Base-by-base conservation (phyloP, 2,888 invertebrate genomes). In the Lasioglossum oenotherae region DNA sequence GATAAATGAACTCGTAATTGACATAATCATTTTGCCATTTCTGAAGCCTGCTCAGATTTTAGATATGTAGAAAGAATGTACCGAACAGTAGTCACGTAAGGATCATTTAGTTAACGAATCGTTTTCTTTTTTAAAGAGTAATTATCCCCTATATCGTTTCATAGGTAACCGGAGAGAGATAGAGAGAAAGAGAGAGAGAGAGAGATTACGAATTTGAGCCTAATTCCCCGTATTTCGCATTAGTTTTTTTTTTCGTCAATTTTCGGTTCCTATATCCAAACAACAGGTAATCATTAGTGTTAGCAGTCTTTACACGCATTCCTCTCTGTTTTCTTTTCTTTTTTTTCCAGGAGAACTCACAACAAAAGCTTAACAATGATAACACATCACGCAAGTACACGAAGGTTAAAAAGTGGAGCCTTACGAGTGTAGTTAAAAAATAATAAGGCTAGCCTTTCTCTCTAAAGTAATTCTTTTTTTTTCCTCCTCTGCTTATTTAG, bases 41-140 rank as follows among this genome's bases (percentile, higher is more conserved):
- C 94, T 94, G 94, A 94, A 93, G 93, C 94, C 93, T 93, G 94
- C 93, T 94, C 94, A 94, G 94, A 94, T 92, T 91, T 71, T 91
- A 93, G 94, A 94, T 94, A 94, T 94, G 94, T 94, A 93, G 91
- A 92, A 89, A 90, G 89, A 93, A 92, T 92, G 90, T 93, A 93
- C 92, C 91, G 89, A 92, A 92, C 88, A 89, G 89, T 91, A 91
- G 90, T 92, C 90, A 90, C 90, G 78, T 88, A 92, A 89, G 84
- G 90, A 89, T 92, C 87, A 79, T 86, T 89, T 82, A 81, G 74
- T 72, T 71, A 86, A 90, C 83, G 85, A 90, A 90, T 89, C 83
- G 86, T 84, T 69, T 64, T n/a, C 12, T 57, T 57, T n/a, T 57
- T 53, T 16, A 89, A 82, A 82, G 84, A 84, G 84, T 89, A 88